Evolutionary conservation across 53 echinoderm and acorn worm species (phyloP).

Genomic region (Zoroaster sp.): DNA sequence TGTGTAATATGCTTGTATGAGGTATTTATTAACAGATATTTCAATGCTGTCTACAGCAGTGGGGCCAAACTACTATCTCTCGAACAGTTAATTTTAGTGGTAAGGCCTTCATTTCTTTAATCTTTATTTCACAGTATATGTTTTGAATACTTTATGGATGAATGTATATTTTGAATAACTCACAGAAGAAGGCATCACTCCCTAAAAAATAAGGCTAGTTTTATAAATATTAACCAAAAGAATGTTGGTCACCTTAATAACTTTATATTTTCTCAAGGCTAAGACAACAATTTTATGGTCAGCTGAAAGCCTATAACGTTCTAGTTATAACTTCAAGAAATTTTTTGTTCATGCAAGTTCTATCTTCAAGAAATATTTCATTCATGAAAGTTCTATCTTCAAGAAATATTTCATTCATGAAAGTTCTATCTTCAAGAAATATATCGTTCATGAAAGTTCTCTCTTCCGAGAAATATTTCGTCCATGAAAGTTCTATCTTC

Average conservation of each 20-base stretch:
- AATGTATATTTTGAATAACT: conserved; percentile 15
- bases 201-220: too few relatives aligned
- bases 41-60: background rate
- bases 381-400: background rate
- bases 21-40: background rate
- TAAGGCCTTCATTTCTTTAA: background rate
- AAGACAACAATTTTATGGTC: too few relatives aligned
- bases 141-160: conserved; percentile 33
- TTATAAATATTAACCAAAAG: too few relatives aligned
- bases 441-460: too few relatives aligned
- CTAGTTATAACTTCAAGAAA: too few relatives aligned
- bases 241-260: too few relatives aligned
- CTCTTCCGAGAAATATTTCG: too few relatives aligned
- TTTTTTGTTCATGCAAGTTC: too few relatives aligned
- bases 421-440: background rate
- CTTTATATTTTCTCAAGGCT: too few relatives aligned
- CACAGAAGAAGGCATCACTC: background rate
- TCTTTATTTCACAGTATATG: background rate
- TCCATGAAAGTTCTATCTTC: background rate
- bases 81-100: background rate
- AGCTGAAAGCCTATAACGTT: too few relatives aligned
- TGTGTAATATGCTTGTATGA: background rate
- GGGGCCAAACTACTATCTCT: background rate
- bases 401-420: too few relatives aligned
- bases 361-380: too few relatives aligned